phyloP scores from a whole-genome alignment of 2,888 invertebrate species.

The Galeruca laticollis region DNA sequence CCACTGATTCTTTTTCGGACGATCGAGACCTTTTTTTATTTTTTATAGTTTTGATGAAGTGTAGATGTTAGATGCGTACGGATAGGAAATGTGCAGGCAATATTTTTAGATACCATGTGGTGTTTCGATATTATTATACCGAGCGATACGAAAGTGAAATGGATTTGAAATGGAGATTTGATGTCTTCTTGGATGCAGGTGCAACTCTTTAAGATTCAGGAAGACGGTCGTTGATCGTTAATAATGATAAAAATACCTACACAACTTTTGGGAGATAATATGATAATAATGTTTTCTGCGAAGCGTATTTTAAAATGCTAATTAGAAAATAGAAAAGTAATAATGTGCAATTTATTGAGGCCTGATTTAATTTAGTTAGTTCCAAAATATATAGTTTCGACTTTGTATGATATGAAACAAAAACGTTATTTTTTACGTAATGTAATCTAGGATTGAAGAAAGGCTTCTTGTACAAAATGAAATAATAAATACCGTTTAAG shows the following conservation, averaged over 20 bases:
- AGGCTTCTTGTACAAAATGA: too few relatives aligned
- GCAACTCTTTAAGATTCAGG: constrained; percentile 24
- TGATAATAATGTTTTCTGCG: background rate
- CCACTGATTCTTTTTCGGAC: constrained; percentile 14
- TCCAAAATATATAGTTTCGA: background rate
- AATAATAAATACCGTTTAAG: too few relatives aligned
- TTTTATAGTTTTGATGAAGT: constrained; percentile 42
- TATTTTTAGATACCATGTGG: constrained; percentile 39
- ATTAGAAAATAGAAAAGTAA: background rate
- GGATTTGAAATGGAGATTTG: constrained; percentile 39
- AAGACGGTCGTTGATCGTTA: constrained; percentile 22
- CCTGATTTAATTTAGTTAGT: background rate
- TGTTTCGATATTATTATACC: constrained; percentile 26
- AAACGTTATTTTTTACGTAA: too few relatives aligned
- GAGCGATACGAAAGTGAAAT: constrained; percentile 35
- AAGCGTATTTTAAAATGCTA: constrained; percentile 5
- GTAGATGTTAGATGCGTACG: constrained; percentile 30
- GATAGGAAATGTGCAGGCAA: constrained; percentile 40
- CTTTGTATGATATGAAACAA: too few relatives aligned
- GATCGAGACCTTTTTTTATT: constrained; percentile 23
- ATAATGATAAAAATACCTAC: constrained; percentile 22
- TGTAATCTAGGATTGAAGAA: too few relatives aligned
- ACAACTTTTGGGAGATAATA: background rate
- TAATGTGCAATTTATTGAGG: background rate
- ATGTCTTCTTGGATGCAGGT: constrained; percentile 31